These are phyloP conservation scores for Florisuga fusca DNA, from an alignment of 2,797 vertebrate species.

Conservation along the genomic window DNA sequence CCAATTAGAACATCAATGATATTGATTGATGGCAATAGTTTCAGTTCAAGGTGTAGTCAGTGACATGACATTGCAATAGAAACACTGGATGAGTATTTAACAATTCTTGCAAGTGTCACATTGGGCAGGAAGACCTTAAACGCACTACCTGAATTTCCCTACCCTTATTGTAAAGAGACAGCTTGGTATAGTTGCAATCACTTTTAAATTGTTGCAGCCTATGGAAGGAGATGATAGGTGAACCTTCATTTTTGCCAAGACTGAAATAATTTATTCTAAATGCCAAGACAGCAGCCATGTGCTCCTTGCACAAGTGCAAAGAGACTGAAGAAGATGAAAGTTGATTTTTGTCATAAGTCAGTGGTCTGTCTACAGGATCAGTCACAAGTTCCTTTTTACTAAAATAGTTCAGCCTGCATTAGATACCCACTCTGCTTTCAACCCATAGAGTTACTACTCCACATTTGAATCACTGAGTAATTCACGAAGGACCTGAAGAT, in stretches of 20 bases:
- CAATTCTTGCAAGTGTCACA: neutral
- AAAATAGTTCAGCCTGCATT: neutral
- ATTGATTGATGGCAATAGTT: neutral
- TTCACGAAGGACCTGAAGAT: neutral
- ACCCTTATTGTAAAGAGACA: neutral
- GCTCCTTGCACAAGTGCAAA: neutral
- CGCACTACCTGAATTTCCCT: neutral
- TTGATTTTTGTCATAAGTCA: neutral
- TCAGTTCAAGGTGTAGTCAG: neutral
- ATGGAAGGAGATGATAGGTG: neutral
- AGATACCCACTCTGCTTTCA: neutral
- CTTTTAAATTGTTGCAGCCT: neutral
- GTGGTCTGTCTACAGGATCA: neutral
- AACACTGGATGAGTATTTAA: neutral
- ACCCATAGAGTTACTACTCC: neutral
- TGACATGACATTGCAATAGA: neutral
- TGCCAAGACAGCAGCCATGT: neutral
- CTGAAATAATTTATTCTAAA: neutral
- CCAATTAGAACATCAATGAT: neutral
- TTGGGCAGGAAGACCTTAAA: neutral
- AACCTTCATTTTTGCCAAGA: neutral
- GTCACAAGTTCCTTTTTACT: neutral
- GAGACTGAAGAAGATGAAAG: neutral
- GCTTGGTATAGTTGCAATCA: neutral
- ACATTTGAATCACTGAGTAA: neutral